phyloP scores from a whole-genome alignment of 2,888 invertebrate genomes.

The Apeira syringaria region DNA sequence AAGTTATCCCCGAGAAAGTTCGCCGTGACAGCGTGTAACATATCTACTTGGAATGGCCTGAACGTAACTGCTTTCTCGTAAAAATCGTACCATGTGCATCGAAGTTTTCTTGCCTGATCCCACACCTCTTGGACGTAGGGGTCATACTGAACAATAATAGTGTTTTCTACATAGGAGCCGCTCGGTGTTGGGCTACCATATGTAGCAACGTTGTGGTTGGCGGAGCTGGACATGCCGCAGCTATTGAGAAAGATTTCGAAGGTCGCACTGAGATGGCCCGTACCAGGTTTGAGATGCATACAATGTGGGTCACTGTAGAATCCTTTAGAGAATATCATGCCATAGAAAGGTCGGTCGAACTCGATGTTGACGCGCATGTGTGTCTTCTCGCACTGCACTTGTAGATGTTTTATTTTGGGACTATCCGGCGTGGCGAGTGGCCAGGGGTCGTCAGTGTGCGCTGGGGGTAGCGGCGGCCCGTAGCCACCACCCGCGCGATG shows the following conservation, averaged over 20 bases:
- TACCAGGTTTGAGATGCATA: conserved; percentile 95
- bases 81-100: conserved; percentile 98
- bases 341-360: conserved; percentile 97
- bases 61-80: conserved; percentile 98
- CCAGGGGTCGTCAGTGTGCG: conserved; percentile 92
- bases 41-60: conserved; percentile 97
- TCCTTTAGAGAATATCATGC: conserved; percentile 98
- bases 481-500: conserved; percentile 91
- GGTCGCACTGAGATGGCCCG: conserved; percentile 95
- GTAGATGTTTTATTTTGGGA: conserved; percentile 95
- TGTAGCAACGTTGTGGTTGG: conserved; percentile 92
- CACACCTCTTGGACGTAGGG: conserved; percentile 97
- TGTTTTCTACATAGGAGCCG: conserved; percentile 97
- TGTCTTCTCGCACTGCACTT: conserved; percentile 97
- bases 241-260: conserved; percentile 97
- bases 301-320: conserved; percentile 96
- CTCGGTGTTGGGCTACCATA: conserved; percentile 95
- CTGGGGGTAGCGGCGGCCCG: conserved; percentile 86
- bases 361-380: conserved; percentile 98
- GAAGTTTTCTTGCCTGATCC: conserved; percentile 96
- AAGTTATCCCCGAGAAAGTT: conserved; percentile 97
- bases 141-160: conserved; percentile 97
- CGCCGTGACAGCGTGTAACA: conserved; percentile 96
- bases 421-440: conserved; percentile 94
- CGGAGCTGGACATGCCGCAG: conserved; percentile 97